Evolutionary conservation across 2,888 invertebrate genomes (phyloP).

Genomic region (Hypsopygia costalis): DNA sequence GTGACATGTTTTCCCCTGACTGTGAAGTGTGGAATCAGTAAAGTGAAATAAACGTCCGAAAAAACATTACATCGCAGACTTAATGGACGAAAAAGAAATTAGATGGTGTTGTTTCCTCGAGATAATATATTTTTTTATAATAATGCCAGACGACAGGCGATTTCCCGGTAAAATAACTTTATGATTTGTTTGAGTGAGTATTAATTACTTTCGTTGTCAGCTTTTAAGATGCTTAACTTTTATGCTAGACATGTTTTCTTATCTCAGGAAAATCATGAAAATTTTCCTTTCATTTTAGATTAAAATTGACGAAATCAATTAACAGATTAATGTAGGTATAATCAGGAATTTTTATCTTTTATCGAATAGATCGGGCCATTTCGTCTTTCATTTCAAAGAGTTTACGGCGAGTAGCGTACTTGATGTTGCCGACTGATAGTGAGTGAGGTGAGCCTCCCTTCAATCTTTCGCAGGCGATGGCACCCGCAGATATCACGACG

Average conservation of each 20-base stretch:
- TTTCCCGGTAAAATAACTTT: conserved; percentile 3
- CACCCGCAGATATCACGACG: conserved; percentile 37
- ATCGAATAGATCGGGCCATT: background rate
- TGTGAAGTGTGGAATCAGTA: conserved; percentile 60
- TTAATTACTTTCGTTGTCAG: background rate
- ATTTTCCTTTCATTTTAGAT: background rate
- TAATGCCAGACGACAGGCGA: background rate
- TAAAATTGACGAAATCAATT: background rate
- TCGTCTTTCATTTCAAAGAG: conserved; percentile 3
- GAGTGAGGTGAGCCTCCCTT: conserved; percentile 32
- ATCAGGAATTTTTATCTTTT: background rate
- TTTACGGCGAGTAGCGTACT: conserved; percentile 22
- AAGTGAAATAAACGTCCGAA: conserved; percentile 54
- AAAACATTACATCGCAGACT: conserved; percentile 29
- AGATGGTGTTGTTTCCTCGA: conserved; percentile 15
- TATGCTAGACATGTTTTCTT: background rate
- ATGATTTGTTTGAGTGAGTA: background rate
- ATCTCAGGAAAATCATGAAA: background rate
- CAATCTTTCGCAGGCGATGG: conserved; percentile 42
- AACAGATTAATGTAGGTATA: no score
- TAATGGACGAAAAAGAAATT: conserved; percentile 28
- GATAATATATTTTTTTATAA: conserved; percentile 1
- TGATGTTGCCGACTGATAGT: conserved; percentile 38
- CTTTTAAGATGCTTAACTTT: background rate
- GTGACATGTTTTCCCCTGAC: conserved; percentile 68